Conservation (phyloP, 2,113 vertebrate genomes). For the Formicarius rufipectus region DNA sequence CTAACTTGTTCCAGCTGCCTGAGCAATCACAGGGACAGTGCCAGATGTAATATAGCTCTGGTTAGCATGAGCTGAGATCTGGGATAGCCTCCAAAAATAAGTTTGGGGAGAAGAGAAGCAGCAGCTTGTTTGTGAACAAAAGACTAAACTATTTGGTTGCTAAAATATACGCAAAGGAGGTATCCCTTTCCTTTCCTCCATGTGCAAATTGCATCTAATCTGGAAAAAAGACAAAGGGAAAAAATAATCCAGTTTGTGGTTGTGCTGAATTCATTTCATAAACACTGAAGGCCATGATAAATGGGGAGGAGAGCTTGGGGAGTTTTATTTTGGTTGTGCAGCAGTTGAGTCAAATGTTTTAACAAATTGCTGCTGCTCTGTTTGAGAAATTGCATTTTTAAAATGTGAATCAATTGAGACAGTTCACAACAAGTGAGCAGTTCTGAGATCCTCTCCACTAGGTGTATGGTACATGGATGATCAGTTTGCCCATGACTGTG, state of each 20-base stretch:
- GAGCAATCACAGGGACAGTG: slow-evolving; percentile 36
- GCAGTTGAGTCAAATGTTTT: slow-evolving; percentile 16
- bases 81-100: slow-evolving; percentile 56
- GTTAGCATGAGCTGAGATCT: slow-evolving; percentile 44
- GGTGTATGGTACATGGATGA: background rate
- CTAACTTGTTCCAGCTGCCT: slow-evolving; percentile 69
- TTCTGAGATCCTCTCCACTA: background rate
- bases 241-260: background rate
- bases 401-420: background rate
- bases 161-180: slow-evolving; percentile 58
- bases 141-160: slow-evolving; percentile 64
- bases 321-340: slow-evolving; percentile 10
- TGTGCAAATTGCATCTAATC: slow-evolving; percentile 47
- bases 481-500: rapidly evolving
- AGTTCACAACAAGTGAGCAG: background rate
- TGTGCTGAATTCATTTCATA: slow-evolving; percentile 15
- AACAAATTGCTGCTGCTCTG: slow-evolving; percentile 44
- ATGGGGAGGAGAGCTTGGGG: slow-evolving; percentile 23
- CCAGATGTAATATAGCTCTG: slow-evolving; percentile 65
- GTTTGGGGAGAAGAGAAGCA: slow-evolving; percentile 51
- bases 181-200: background rate
- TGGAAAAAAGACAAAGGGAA: slow-evolving; percentile 17
- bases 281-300: slow-evolving; percentile 48
- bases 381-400: slow-evolving; percentile 42
- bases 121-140: slow-evolving; percentile 67